phyloP scores from a whole-genome alignment of 2,888 invertebrate genomes.

The Lepidocyrtinus sp. region DNA sequence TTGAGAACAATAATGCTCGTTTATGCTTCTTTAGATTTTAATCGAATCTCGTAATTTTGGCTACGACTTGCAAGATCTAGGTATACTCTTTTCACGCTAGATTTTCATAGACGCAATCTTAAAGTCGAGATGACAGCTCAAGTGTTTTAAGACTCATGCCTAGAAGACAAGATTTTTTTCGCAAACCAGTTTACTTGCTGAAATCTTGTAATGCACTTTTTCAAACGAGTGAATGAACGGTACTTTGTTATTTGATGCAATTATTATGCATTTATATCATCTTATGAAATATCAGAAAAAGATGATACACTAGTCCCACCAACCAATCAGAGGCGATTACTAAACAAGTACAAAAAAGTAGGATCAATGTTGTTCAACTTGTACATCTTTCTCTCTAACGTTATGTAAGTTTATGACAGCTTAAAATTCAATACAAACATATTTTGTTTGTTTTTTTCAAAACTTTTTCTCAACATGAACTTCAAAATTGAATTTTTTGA shows the following conservation, averaged over 20 bases:
- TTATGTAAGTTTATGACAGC: neutral
- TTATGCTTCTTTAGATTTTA: neutral
- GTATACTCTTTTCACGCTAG: neutral
- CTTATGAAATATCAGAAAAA: neutral
- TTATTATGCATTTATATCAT: conserved; percentile 5
- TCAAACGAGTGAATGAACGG: neutral
- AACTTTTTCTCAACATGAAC: neutral
- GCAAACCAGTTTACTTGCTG: conserved; percentile 27
- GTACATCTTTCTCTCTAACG: neutral
- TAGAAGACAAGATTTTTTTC: neutral
- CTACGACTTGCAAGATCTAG: too few relatives aligned
- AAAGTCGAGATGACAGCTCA: conserved; percentile 3
- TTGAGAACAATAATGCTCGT: neutral
- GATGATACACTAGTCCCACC: conserved; percentile 7
- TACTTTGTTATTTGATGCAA: neutral
- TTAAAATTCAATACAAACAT: neutral
- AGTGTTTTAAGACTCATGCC: neutral
- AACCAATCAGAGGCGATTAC: too few relatives aligned
- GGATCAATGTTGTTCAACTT: too few relatives aligned
- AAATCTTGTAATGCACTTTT: conserved; percentile 6
- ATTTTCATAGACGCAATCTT: neutral
- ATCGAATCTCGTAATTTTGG: neutral
- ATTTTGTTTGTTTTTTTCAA: conserved; percentile 5
- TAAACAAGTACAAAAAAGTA: too few relatives aligned
- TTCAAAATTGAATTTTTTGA: neutral